These are phyloP conservation scores for Spilarctia lutea DNA, from an alignment of 2,888 invertebrate genomes.

Conservation along the genomic window DNA sequence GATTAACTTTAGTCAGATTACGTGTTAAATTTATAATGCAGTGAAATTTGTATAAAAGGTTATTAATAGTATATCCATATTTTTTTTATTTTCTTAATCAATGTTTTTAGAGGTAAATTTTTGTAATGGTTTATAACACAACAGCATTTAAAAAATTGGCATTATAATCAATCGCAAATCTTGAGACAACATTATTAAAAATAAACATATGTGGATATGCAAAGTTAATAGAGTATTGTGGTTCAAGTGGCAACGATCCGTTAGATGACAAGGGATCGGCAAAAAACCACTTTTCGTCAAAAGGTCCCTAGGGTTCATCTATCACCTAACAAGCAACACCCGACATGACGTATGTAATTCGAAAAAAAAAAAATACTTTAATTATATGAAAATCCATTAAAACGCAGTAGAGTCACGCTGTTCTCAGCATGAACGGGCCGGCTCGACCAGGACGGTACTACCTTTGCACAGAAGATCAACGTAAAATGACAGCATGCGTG, in stretches of 20 bases:
- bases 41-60: conserved; percentile 23
- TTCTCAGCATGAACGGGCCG: too few species aligned
- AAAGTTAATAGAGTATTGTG: neutral
- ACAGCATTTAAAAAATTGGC: neutral
- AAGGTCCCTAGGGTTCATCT: neutral
- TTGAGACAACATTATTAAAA: neutral
- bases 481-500: too few species aligned
- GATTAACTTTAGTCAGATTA: conserved; percentile 39
- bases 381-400: too few species aligned
- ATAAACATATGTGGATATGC: neutral
- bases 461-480: too few species aligned
- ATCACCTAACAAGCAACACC: neutral
- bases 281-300: neutral
- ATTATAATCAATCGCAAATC: neutral
- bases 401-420: too few species aligned
- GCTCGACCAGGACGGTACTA: too few species aligned
- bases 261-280: neutral
- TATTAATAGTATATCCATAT: neutral
- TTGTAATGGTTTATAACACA: neutral
- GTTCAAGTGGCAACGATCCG: neutral
- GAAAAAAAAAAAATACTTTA: neutral
- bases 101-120: neutral
- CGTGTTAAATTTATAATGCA: conserved; percentile 30
- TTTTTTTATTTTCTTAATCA: neutral
- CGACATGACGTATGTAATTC: neutral